These are phyloP conservation scores for Bursaphelenchus okinawaensis DNA, from an alignment of 2,888 invertebrate species.

Conservation along the genomic window DNA sequence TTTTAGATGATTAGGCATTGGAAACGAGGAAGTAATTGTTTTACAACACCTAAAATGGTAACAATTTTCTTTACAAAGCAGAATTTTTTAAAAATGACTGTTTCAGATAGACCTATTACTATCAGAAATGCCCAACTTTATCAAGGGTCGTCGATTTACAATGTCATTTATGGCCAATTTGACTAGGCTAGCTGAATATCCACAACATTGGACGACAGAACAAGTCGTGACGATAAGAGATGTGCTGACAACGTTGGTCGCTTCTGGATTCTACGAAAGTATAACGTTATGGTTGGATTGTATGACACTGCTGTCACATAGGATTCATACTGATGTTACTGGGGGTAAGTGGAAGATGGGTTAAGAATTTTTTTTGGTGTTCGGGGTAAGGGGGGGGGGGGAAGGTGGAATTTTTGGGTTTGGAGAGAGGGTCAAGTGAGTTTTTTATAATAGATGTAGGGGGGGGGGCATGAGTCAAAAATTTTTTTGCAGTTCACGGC, in stretches of 20 bases:
- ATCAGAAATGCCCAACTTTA: slow-evolving; percentile 11
- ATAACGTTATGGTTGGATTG: slow-evolving; percentile 20
- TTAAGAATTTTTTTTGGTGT: slow-evolving; percentile 6
- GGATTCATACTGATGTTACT: slow-evolving; percentile 12
- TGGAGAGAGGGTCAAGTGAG: too few relatives aligned
- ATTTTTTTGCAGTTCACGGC: too few relatives aligned
- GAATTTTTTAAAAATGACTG: not conserved
- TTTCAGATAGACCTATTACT: slow-evolving; percentile 23
- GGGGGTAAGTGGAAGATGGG: slow-evolving; percentile 1
- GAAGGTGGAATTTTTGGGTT: too few relatives aligned
- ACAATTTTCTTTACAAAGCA: not conserved
- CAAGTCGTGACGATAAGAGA: slow-evolving; percentile 19
- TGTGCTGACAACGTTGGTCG: slow-evolving; percentile 11
- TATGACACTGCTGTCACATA: slow-evolving; percentile 16
- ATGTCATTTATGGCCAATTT: slow-evolving; percentile 20
- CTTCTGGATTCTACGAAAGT: not conserved
- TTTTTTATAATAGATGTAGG: too few relatives aligned
- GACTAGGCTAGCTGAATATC: slow-evolving; percentile 17
- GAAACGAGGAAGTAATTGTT: too few relatives aligned
- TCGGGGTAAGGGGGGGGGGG: too few relatives aligned
- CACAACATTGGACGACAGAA: slow-evolving; percentile 23
- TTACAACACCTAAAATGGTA: not conserved
- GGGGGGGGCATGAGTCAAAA: too few relatives aligned
- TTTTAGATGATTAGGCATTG: not conserved
- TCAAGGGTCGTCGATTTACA: slow-evolving; percentile 8